A percentile compares a stretch with the other conserved stretches of the same genome.
Conservation (phyloP, 2,113 vertebrate species). For the Clarias batrachus region DNA sequence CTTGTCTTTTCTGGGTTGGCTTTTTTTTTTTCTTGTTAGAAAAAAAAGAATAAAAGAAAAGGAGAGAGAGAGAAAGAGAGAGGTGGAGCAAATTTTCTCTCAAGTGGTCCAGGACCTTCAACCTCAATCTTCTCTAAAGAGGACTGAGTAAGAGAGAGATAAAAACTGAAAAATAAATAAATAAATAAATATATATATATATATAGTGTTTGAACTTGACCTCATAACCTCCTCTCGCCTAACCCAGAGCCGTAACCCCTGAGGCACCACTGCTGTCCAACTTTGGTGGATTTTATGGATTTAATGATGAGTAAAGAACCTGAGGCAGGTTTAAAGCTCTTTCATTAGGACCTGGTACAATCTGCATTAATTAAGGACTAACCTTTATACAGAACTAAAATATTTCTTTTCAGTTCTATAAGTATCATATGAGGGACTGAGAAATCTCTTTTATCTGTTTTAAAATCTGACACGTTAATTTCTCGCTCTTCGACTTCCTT, state of each 20-base stretch:
- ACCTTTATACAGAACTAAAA: neutral
- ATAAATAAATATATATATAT: too few relatives aligned
- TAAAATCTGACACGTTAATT: neutral
- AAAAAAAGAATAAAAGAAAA: neutral
- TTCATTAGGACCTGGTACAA: neutral
- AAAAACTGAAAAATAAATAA: too few relatives aligned
- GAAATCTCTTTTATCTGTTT: neutral
- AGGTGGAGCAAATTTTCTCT: too few relatives aligned
- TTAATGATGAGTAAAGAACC: neutral
- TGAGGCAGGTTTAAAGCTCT: neutral
- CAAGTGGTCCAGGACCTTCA: neutral
- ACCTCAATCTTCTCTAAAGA: neutral
- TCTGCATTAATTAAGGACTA: neutral
- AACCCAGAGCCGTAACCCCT: neutral
- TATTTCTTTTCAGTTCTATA: neutral
- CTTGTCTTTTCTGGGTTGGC: too few relatives aligned
- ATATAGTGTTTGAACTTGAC: neutral
- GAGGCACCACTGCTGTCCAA: neutral
- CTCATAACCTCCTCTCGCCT: too few relatives aligned
- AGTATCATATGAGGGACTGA: neutral
- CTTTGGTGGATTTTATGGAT: neutral
- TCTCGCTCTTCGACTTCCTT: neutral
- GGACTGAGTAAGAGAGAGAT: neutral
- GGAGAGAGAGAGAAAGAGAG: neutral
- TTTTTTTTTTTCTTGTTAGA: neutral